Conservation (phyloP, 2,888 invertebrate species). For the Parelbella ahira region DNA sequence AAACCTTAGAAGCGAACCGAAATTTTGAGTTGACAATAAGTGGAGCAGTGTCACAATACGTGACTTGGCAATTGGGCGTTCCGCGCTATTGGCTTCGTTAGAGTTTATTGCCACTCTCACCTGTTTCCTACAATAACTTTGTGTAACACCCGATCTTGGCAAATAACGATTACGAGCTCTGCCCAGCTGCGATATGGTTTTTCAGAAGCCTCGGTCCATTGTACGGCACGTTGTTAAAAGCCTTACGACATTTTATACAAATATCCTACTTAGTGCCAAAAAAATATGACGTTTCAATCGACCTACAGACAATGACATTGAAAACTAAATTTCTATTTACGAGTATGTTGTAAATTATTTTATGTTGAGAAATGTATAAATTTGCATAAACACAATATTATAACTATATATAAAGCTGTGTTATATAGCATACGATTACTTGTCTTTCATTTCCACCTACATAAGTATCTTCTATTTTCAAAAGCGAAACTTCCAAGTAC, state of each 20-base stretch:
- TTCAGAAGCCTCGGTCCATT: constrained; percentile 13
- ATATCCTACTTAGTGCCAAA: too few species aligned
- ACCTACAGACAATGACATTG: too few species aligned
- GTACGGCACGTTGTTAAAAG: constrained; percentile 3
- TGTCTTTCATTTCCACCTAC: too few species aligned
- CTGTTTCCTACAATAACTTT: constrained; percentile 28
- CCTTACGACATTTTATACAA: constrained; percentile 15
- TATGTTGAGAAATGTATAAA: too few species aligned
- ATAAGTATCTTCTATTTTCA: too few species aligned
- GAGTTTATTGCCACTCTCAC: constrained; percentile 36
- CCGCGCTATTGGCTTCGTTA: constrained; percentile 41
- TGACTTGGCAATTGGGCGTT: constrained; percentile 49
- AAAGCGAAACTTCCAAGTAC: too few species aligned
- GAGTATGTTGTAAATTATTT: too few species aligned
- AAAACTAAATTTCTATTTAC: too few species aligned
- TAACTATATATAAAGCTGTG: too few species aligned
- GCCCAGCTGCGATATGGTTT: constrained; percentile 9
- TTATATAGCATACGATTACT: too few species aligned
- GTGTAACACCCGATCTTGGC: constrained; percentile 23
- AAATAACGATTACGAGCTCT: constrained; percentile 19
- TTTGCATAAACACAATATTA: too few species aligned
- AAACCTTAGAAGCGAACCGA: neutral
- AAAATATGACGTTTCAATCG: too few species aligned
- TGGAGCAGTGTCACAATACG: constrained; percentile 49
- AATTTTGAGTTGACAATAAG: constrained; percentile 28